phyloP scores from a whole-genome alignment of 2,113 vertebrate species.

The Vidua macroura region DNA sequence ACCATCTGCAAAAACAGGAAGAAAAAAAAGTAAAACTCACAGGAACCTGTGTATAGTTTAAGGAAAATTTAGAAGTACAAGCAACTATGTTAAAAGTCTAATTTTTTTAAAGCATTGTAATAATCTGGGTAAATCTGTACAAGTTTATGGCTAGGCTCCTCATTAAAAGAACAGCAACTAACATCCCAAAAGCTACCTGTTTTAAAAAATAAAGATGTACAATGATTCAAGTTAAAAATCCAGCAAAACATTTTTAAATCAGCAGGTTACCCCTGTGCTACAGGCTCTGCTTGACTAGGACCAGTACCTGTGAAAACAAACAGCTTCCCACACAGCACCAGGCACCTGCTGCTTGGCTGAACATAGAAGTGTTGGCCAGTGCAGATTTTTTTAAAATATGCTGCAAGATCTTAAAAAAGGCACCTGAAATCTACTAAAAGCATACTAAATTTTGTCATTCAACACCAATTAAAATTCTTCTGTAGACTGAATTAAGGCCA shows the following conservation, averaged over 20 bases:
- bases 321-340: neutral
- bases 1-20: constrained; percentile 81
- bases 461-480: neutral
- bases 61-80: neutral
- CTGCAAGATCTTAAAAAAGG: neutral
- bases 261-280: neutral
- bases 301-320: neutral
- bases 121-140: neutral
- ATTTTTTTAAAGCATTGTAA: neutral
- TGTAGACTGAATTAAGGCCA: neutral
- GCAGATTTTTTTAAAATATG: neutral
- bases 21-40: neutral
- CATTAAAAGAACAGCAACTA: neutral
- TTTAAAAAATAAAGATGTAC: neutral
- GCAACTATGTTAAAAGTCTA: neutral
- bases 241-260: neutral
- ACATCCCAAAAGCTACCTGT: neutral
- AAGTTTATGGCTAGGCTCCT: neutral
- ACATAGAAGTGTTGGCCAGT: neutral
- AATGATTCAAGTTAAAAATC: neutral
- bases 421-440: neutral
- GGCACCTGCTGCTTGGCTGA: neutral
- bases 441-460: neutral
- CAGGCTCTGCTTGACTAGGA: neutral
- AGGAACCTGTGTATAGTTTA: neutral